Conservation (phyloP, 2,888 invertebrate genomes). For the Stenchaetothrips biformis region DNA sequence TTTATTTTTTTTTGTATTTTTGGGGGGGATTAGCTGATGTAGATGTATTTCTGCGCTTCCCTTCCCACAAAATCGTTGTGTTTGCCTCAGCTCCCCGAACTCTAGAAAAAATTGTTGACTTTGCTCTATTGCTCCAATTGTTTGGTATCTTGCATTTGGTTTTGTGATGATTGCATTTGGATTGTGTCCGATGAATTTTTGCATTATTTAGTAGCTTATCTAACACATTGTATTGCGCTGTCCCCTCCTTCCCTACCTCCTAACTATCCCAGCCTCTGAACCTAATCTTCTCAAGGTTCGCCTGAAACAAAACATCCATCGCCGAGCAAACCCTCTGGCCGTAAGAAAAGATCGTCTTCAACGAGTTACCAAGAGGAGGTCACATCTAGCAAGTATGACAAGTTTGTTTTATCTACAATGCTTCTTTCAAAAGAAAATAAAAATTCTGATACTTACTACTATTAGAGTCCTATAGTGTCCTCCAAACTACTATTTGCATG, state of each 20-base stretch:
- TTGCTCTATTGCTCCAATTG: background rate
- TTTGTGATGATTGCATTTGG: slow-evolving; percentile 30
- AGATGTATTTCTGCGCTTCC: too few relatives aligned
- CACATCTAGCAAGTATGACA: slow-evolving; percentile 57
- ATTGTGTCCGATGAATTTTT: background rate
- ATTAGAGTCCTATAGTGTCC: too few relatives aligned
- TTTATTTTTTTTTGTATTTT: background rate
- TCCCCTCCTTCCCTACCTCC: slow-evolving; percentile 31
- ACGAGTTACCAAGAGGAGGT: slow-evolving; percentile 69
- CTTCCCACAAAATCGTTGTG: background rate
- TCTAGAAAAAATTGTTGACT: background rate
- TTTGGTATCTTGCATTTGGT: slow-evolving; percentile 25
- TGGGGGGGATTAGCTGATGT: too few relatives aligned
- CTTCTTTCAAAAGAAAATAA: too few relatives aligned
- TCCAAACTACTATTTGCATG: background rate
- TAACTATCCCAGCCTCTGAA: slow-evolving; percentile 75
- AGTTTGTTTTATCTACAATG: slow-evolving; percentile 42
- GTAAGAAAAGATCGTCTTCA: slow-evolving; percentile 72
- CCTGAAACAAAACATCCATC: slow-evolving; percentile 89
- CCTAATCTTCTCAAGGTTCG: slow-evolving; percentile 93
- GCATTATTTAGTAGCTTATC: slow-evolving; percentile 31
- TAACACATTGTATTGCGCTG: slow-evolving; percentile 30
- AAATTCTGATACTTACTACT: too few relatives aligned
- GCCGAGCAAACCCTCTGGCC: slow-evolving; percentile 85
- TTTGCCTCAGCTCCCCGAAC: background rate